Evolutionary conservation across 1,140 invertebrate genomes (phyloP).

Genomic region (Scaptomyza hsui): DNA sequence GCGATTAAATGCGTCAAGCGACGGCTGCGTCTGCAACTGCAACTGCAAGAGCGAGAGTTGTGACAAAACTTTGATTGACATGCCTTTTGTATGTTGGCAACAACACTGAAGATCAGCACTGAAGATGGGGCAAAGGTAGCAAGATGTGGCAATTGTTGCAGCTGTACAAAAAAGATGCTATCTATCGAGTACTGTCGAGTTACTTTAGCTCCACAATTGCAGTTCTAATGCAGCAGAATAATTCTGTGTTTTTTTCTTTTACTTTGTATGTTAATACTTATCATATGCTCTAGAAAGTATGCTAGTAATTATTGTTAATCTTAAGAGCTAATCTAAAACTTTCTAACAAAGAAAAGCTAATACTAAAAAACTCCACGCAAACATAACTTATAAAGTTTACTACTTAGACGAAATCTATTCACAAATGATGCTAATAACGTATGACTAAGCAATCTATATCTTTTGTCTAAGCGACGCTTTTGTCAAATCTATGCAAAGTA

Average conservation of each 20-base stretch:
- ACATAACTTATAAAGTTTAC: not conserved
- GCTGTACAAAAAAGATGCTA: conserved; percentile 38
- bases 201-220: conserved; percentile 10
- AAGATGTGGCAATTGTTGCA: conserved; percentile 47
- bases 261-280: not conserved
- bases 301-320: conserved; percentile 7
- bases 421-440: not conserved
- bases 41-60: conserved; percentile 25
- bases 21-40: conserved; percentile 27
- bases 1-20: conserved; percentile 72
- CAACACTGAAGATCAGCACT: conserved; percentile 20
- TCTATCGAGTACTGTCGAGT: conserved; percentile 9
- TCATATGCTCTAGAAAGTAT: conserved; percentile 29
- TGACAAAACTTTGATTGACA: conserved; percentile 79
- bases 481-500: conserved; percentile 30
- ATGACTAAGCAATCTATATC: not conserved
- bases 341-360: not conserved
- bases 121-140: conserved; percentile 23
- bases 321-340: not conserved
- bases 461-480: conserved; percentile 5
- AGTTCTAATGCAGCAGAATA: not conserved
- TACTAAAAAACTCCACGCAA: not conserved
- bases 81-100: conserved; percentile 60
- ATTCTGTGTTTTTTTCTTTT: no score
- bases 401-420: not conserved